Percentiles rank a stretch among this genome's conserved stretches.
Evolutionary conservation across 2,113 vertebrate species (phyloP).

Genomic region (Scortum barcoo): DNA sequence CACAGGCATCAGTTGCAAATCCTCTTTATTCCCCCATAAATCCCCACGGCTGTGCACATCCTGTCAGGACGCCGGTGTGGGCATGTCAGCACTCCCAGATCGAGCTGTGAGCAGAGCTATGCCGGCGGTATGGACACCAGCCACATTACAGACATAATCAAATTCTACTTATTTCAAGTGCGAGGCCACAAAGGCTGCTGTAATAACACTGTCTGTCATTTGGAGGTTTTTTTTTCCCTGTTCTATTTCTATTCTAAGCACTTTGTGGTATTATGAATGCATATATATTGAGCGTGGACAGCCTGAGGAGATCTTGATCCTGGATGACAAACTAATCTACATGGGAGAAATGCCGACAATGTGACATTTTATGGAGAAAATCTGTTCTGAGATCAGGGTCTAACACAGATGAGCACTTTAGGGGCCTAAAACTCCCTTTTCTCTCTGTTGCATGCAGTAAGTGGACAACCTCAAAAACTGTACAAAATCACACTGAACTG

Average conservation of each 20-base stretch:
- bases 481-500: too few relatives aligned
- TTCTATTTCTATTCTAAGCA: constrained; percentile 27
- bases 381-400: not conserved
- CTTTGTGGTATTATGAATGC: constrained; percentile 44
- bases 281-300: constrained; percentile 18
- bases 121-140: constrained; percentile 61
- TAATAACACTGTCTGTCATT: constrained; percentile 65
- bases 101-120: constrained; percentile 50
- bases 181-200: constrained; percentile 54
- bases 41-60: constrained; percentile 75
- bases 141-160: constrained; percentile 77
- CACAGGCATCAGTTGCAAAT: constrained; percentile 81
- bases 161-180: constrained; percentile 76
- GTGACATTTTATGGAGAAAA: constrained; percentile 3
- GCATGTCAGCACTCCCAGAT: constrained; percentile 71
- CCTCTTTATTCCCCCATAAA: constrained; percentile 84
- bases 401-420: constrained; percentile 17
- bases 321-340: constrained; percentile 42
- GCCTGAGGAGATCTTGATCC: constrained; percentile 47
- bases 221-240: constrained; percentile 16
- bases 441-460: not conserved
- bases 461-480: too few relatives aligned
- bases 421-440: not conserved
- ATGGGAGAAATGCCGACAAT: constrained; percentile 9
- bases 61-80: constrained; percentile 74